These are phyloP conservation scores for Poeciliopsis gracilis DNA, from an alignment of 2,797 vertebrate genomes.

Conservation along the genomic window DNA sequence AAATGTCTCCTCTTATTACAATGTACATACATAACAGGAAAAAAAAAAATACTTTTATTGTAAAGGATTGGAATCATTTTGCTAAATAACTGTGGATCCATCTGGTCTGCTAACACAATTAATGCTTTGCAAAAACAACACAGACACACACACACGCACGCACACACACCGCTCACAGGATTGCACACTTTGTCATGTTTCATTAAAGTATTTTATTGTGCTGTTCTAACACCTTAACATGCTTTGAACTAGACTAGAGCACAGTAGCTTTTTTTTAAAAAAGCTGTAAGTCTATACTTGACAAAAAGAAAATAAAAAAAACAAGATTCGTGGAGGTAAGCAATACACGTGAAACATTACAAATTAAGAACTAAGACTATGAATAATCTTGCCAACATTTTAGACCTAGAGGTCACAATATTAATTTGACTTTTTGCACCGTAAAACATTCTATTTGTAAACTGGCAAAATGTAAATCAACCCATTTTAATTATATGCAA, in stretches of 20 bases:
- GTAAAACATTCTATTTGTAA: background rate
- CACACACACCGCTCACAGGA: background rate
- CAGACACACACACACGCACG: background rate
- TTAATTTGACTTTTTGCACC: background rate
- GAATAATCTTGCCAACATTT: background rate
- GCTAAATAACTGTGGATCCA: background rate
- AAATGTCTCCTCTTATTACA: background rate
- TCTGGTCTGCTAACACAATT: background rate
- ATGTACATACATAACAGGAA: background rate
- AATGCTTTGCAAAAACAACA: background rate
- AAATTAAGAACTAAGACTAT: background rate
- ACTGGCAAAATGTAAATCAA: background rate
- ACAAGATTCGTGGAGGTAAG: background rate
- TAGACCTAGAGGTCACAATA: background rate
- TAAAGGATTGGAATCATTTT: background rate
- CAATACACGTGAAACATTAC: background rate
- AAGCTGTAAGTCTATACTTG: background rate
- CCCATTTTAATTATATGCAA: background rate
- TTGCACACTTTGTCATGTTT: background rate
- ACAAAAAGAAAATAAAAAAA: background rate
- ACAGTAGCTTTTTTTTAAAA: background rate
- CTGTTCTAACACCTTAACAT: background rate
- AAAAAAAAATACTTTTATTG: background rate
- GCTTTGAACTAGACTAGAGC: background rate
- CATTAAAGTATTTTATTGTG: background rate